These are phyloP conservation scores for Xestia rhomboidea DNA, from an alignment of 2,888 invertebrate species.

Conservation along the genomic window DNA sequence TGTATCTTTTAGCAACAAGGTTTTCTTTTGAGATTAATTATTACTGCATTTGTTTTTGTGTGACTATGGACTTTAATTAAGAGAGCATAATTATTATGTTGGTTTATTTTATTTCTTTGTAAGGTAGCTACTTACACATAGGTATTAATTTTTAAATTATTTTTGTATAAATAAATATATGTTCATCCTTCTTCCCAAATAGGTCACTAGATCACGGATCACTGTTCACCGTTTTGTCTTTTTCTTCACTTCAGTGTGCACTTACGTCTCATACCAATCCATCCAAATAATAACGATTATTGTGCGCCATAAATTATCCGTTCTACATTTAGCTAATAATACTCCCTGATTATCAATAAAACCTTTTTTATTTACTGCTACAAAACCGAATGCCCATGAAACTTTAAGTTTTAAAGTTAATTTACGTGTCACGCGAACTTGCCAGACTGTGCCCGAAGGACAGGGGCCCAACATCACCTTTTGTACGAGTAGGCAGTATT, in stretches of 20 bases:
- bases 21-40: constrained; percentile 8
- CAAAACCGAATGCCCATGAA: constrained; percentile 42
- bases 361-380: constrained; percentile 35
- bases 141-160: too few relatives aligned
- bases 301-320: not conserved
- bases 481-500: not conserved
- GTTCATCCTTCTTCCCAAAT: too few relatives aligned
- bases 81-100: not conserved
- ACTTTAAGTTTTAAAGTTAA: constrained; percentile 57
- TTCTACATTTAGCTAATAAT: not conserved
- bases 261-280: not conserved
- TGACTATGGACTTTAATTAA: not conserved
- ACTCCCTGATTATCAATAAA: constrained; percentile 27
- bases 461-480: constrained; percentile 6
- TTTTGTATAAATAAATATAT: too few relatives aligned
- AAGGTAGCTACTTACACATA: too few relatives aligned
- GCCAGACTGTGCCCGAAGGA: constrained; percentile 50
- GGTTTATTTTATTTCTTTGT: not conserved
- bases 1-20: constrained; percentile 12
- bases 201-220: too few relatives aligned
- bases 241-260: too few relatives aligned
- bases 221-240: too few relatives aligned
- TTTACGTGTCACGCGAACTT: constrained; percentile 60
- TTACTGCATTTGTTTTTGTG: not conserved
- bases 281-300: not conserved